Evolutionary conservation across 2,888 invertebrate genomes (phyloP).

Genomic region (Ochropleura leucogaster): DNA sequence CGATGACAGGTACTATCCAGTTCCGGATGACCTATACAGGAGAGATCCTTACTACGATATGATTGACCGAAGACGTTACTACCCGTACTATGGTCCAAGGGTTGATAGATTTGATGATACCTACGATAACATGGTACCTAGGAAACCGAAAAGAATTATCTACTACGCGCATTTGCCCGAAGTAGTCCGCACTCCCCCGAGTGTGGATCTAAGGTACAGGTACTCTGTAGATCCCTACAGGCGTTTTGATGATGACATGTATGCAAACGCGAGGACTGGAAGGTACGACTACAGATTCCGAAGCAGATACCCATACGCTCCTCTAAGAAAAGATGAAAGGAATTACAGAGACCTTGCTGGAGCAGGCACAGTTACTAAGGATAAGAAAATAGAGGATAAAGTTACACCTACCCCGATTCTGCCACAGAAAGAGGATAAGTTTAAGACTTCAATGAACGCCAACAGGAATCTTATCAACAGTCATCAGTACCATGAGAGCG

Average conservation of each 20-base stretch:
- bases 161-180: conserved; percentile 94
- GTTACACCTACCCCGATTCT: conserved; percentile 86
- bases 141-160: conserved; percentile 91
- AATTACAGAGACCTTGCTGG: conserved; percentile 85
- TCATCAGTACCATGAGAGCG: conserved; percentile 85
- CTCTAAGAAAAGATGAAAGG: conserved; percentile 86
- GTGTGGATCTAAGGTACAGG: conserved; percentile 89
- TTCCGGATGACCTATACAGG: conserved; percentile 83
- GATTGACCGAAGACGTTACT: conserved; percentile 81
- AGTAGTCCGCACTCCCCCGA: conserved; percentile 91
- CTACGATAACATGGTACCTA: conserved; percentile 82
- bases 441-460: conserved; percentile 70
- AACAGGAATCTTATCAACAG: conserved; percentile 85
- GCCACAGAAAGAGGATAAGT: conserved; percentile 84
- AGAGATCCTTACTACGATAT: conserved; percentile 85
- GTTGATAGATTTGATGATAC: conserved; percentile 85
- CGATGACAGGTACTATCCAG: conserved; percentile 81
- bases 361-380: conserved; percentile 82
- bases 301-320: conserved; percentile 84
- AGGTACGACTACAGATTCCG: conserved; percentile 87
- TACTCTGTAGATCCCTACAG: conserved; percentile 87
- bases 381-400: conserved; percentile 86
- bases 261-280: conserved; percentile 80
- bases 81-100: conserved; percentile 78
- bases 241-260: conserved; percentile 84